phyloP scores from a whole-genome alignment of 2,113 vertebrate genomes.

The Oriolus oriolus region DNA sequence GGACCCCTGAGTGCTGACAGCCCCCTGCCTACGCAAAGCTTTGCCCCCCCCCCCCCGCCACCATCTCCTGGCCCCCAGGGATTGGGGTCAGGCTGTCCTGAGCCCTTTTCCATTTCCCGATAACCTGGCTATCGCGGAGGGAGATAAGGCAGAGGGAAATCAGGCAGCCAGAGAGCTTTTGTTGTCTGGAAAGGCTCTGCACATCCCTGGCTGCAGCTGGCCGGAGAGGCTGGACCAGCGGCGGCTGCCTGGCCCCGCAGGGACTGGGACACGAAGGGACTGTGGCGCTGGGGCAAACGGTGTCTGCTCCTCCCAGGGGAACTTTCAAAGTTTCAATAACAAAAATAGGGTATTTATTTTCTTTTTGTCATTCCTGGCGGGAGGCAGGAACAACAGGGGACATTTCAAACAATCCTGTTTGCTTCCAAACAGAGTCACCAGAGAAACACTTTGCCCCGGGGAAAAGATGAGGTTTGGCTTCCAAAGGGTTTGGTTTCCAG shows the following conservation, averaged over 20 bases:
- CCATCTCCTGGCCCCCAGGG: not conserved
- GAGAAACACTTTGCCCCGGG: not conserved
- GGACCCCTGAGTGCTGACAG: not conserved
- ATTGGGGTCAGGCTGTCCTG: not conserved
- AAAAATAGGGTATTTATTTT: not conserved
- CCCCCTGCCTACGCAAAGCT: not conserved
- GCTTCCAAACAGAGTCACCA: not conserved
- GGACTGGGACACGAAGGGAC: not conserved
- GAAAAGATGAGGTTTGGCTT: not conserved
- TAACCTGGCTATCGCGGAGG: not conserved
- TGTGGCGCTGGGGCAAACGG: not conserved
- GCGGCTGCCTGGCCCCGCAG: accelerated
- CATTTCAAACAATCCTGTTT: not conserved
- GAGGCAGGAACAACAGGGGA: not conserved
- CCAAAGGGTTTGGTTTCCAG: not conserved
- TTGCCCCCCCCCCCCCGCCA: not conserved
- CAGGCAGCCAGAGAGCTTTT: conserved; percentile 4
- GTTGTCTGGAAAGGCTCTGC: not conserved
- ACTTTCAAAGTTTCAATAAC: not conserved
- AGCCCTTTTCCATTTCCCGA: not conserved
- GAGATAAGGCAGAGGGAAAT: not conserved
- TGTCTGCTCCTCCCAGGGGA: not conserved
- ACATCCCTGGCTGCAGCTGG: not conserved
- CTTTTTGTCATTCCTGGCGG: not conserved
- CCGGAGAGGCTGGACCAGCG: not conserved